Base-by-base conservation (phyloP, 2,797 vertebrate genomes). In the Fistularia tabacaria region DNA sequence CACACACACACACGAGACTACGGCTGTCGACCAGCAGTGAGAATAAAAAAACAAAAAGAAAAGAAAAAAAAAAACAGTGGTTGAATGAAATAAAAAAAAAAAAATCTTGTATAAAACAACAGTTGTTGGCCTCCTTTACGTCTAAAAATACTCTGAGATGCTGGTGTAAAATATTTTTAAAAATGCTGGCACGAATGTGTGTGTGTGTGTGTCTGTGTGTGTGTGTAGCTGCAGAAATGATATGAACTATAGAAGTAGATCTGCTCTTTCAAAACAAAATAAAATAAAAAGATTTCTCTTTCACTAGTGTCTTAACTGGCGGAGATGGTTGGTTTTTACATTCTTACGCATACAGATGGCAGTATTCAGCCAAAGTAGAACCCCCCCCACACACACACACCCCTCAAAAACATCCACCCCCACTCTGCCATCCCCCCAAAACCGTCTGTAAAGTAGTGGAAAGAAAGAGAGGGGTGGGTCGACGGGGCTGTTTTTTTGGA, bases 151-250 rank as follows among this genome's bases (percentile, higher is more conserved):
- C 25, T 83, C 70, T 69, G 55, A 79, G 14, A 46, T 36, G 37
- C 51, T 58, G 36, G 48, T 79, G 76, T 80, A 77, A 78, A 84
- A 79, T 83, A 88, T 82, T 88, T 87, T 89, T 78, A 43, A 61
- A 86, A 79, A 86, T 76, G 80, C 85, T 85, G 79, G 77, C 83
- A 39, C 69, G 54, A 7, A 54, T 65, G 48, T 25, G 25, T 25
- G 25, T 25, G 25, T 25, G 54, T 7, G 55, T 65, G 48, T 25
- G 25, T 25, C 2, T 25, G 25, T 25, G 25, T 25, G 25, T 25
- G 25, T 25, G 25, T 25, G 25, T 25, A 25, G 25, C 25, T 25
- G 25, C 25, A 25, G 64, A 42, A 49, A 14, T 57, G 53, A 69
- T 68, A 66, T 48, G 50, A 66, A 51, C 8, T 79, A 73, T 60